Evolutionary conservation across 2,888 invertebrate genomes (phyloP).

Genomic region (Gerris lacustris): DNA sequence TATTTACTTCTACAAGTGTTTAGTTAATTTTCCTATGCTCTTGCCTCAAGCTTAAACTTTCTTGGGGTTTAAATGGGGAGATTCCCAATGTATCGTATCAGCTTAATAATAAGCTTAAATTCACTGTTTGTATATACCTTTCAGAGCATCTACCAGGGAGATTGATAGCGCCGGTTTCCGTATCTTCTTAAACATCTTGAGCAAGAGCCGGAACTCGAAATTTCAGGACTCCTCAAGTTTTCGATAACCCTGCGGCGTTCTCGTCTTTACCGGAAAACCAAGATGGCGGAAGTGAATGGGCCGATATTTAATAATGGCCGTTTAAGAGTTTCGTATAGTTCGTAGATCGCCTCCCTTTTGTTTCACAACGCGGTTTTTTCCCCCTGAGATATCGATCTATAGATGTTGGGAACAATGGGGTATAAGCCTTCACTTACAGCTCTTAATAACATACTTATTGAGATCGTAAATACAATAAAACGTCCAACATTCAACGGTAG

Average conservation of each 20-base stretch:
- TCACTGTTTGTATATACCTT: background rate
- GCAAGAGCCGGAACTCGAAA: too few relatives aligned
- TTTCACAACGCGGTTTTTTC: background rate
- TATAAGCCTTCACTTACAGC: background rate
- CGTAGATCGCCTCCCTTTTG: background rate
- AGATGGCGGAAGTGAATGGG: background rate
- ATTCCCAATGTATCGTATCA: too few relatives aligned
- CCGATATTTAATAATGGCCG: background rate
- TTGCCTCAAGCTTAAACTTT: too few relatives aligned
- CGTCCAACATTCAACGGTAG: background rate
- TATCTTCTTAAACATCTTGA: too few relatives aligned
- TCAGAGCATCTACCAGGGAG: background rate
- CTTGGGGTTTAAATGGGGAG: too few relatives aligned
- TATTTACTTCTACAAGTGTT: too few relatives aligned
- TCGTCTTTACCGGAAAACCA: background rate
- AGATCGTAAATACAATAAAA: background rate
- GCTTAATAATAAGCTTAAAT: background rate
- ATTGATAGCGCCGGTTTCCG: too few relatives aligned
- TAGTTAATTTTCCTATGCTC: too few relatives aligned
- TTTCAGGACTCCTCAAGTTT: too few relatives aligned
- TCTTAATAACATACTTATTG: background rate
- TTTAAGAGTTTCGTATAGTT: background rate
- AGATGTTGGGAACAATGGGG: background rate
- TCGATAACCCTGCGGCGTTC: too few relatives aligned
- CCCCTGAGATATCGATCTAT: too few relatives aligned